Evolutionary conservation across 2,113 vertebrate species (phyloP).

Genomic region (Herpailurus yagouaroundi): DNA sequence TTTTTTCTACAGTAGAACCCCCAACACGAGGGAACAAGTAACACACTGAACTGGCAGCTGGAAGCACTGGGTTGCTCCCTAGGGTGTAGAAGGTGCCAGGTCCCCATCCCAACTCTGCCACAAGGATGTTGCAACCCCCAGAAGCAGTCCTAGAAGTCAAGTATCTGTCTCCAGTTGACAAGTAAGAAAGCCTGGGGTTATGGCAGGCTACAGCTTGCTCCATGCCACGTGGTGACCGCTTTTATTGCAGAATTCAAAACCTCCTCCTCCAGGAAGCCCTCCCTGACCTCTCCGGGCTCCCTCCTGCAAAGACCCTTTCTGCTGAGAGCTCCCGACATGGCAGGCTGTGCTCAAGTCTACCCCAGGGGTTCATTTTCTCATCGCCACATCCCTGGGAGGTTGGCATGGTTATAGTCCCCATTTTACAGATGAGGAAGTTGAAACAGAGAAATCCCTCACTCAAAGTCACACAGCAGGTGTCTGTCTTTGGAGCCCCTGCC

Average conservation of each 20-base stretch:
- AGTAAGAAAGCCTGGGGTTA: not conserved
- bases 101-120: not conserved
- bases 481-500: not conserved
- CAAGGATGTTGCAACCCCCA: not conserved
- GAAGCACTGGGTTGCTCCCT: too few relatives aligned
- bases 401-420: not conserved
- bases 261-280: not conserved
- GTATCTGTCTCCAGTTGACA: not conserved
- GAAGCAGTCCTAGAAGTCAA: not conserved
- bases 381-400: not conserved
- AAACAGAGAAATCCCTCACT: not conserved
- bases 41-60: not conserved
- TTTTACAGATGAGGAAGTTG: not conserved
- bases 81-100: not conserved
- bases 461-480: not conserved
- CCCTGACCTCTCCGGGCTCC: not conserved
- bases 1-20: not conserved
- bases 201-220: not conserved
- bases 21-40: fast-evolving
- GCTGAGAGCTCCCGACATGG: fast-evolving
- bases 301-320: not conserved
- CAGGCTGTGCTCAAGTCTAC: not conserved
- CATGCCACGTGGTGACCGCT: not conserved
- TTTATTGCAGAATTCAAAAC: not conserved
- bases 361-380: not conserved